Conservation (phyloP, 2,113 vertebrate species). For the Cettia cetti region DNA sequence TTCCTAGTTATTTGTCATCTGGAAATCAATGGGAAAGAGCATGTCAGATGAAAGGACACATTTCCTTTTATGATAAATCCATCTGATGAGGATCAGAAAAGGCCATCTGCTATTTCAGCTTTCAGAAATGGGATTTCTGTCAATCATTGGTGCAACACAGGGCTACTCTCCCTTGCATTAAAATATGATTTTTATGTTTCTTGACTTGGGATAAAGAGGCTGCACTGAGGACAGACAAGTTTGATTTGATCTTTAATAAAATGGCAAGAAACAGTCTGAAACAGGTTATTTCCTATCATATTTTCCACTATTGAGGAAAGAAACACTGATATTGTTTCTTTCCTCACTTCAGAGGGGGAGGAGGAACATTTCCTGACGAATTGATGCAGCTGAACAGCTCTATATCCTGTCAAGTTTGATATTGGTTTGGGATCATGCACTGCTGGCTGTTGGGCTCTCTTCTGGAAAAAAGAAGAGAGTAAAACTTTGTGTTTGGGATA, state of each 20-base stretch:
- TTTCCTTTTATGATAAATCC: conserved; percentile 45
- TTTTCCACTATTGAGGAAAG: not conserved
- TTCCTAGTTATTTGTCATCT: not conserved
- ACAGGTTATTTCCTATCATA: not conserved
- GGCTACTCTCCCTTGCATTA: not conserved
- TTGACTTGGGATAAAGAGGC: not conserved
- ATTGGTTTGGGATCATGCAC: not conserved
- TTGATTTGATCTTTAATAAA: conserved; percentile 17
- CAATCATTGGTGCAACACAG: not conserved
- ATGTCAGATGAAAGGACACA: not conserved
- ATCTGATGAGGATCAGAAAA: conserved; percentile 25
- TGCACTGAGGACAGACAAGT: not conserved
- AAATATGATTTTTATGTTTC: not conserved
- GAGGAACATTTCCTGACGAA: not conserved
- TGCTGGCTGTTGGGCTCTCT: not conserved
- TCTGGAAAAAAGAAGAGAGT: not conserved
- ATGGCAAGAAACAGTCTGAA: not conserved
- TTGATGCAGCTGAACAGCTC: not conserved
- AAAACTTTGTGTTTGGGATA: not conserved
- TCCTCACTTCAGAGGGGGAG: not conserved
- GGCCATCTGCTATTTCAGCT: not conserved
- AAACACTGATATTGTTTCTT: not conserved
- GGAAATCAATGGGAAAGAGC: conserved; percentile 8
- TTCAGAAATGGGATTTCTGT: conserved; percentile 34
- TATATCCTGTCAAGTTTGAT: not conserved